Conservation (phyloP, 92 coral and sea anemone species). For the Diadumene lineata region DNA sequence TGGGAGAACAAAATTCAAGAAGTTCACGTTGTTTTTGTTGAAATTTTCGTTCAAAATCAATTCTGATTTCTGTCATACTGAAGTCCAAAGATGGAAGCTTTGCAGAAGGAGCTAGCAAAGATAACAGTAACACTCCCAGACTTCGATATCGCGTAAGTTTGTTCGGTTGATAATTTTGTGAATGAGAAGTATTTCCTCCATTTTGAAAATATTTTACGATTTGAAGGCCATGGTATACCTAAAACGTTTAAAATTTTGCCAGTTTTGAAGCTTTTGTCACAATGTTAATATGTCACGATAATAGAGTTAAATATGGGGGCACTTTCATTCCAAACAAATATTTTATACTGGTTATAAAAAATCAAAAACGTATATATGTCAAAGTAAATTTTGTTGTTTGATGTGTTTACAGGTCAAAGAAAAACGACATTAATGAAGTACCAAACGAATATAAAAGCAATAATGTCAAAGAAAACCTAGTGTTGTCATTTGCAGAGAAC, state of each 20-base stretch:
- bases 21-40: conserved; percentile 1
- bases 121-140: conserved; percentile 84
- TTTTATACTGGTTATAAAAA: too few relatives aligned
- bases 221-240: too few relatives aligned
- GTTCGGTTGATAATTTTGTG: not conserved
- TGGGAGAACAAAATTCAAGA: not conserved
- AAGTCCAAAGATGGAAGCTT: conserved; percentile 56
- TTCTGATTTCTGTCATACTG: conserved; percentile 1
- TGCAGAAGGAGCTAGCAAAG: conserved; percentile 83
- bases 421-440: conserved; percentile 37
- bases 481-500: conserved; percentile 93
- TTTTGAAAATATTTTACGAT: too few relatives aligned
- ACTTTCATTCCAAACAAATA: too few relatives aligned
- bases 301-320: too few relatives aligned
- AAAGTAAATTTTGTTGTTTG: not conserved
- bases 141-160: conserved; percentile 66
- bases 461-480: conserved; percentile 85
- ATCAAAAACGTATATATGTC: too few relatives aligned
- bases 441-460: conserved; percentile 76
- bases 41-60: conserved; percentile 2
- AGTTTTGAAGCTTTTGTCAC: too few relatives aligned
- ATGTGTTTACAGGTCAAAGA: conserved; percentile 31
- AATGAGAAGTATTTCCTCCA: too few relatives aligned
- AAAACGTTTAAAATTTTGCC: too few relatives aligned
- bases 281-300: too few relatives aligned